Evolutionary conservation across 64 coral and sea anemone genomes (phyloP).

Genomic region (Pocillopora damicornis): DNA sequence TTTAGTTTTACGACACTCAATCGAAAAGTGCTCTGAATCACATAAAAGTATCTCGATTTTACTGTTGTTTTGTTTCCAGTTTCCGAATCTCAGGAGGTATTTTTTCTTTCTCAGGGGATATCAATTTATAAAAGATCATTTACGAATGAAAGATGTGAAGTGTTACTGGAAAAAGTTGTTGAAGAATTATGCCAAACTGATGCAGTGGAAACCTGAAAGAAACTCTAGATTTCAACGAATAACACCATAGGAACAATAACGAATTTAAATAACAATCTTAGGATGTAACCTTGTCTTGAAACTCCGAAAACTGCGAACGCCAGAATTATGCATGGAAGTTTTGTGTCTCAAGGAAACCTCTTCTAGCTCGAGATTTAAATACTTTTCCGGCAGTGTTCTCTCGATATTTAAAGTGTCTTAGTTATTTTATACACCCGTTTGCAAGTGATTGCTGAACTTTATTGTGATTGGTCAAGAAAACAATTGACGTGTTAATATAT

Average conservation of each 20-base stretch:
- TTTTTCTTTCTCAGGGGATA: conserved; percentile 59
- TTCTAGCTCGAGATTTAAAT: too few relatives aligned
- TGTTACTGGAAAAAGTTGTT: conserved; percentile 90
- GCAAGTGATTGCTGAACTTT: too few relatives aligned
- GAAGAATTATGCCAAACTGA: conserved; percentile 78
- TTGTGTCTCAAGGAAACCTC: too few relatives aligned
- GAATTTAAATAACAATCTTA: background rate
- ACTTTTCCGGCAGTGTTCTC: too few relatives aligned
- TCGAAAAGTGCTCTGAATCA: too few relatives aligned
- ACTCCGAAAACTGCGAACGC: background rate
- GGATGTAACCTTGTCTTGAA: background rate
- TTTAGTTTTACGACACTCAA: too few relatives aligned
- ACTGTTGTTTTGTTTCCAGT: background rate
- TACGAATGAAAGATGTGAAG: conserved; percentile 79
- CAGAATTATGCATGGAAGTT: too few relatives aligned
- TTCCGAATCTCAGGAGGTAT: background rate
- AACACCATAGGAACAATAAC: background rate
- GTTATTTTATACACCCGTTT: too few relatives aligned
- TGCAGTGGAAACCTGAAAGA: conserved; percentile 70
- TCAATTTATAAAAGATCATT: conserved; percentile 89
- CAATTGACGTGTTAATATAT: too few relatives aligned
- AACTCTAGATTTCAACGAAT: conserved; percentile 64
- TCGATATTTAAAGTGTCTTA: too few relatives aligned
- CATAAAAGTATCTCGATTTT: too few relatives aligned
- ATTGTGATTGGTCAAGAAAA: too few relatives aligned